These are phyloP conservation scores for Geopemphigus sp. DNA, from an alignment of 1,140 invertebrate genomes.

Conservation along the genomic window DNA sequence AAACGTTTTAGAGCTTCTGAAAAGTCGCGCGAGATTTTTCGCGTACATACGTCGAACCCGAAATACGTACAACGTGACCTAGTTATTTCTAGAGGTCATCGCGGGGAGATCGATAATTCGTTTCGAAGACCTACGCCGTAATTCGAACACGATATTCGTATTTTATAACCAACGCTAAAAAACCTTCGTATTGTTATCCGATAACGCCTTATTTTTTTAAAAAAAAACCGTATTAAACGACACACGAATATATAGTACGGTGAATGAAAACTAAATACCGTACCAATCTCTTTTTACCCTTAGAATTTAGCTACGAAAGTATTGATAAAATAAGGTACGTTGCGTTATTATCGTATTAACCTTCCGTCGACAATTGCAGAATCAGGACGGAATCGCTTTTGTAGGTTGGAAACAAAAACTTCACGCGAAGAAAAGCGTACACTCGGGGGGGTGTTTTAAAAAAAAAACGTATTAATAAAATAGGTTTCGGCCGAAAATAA, in stretches of 20 bases:
- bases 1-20: not conserved
- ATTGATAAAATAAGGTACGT: too few relatives aligned
- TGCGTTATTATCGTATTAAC: too few relatives aligned
- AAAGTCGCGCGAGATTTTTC: not conserved
- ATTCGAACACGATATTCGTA: not conserved
- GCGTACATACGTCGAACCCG: not conserved
- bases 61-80: conserved; percentile 2
- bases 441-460: too few relatives aligned
- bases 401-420: too few relatives aligned
- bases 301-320: too few relatives aligned
- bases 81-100: conserved; percentile 23
- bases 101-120: conserved; percentile 19
- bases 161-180: not conserved
- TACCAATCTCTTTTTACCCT: too few relatives aligned
- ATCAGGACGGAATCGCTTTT: too few relatives aligned
- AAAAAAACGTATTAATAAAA: too few relatives aligned
- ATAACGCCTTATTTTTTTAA: not conserved
- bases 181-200: not conserved
- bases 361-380: too few relatives aligned
- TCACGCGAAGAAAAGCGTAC: too few relatives aligned
- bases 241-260: not conserved
- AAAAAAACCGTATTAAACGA: not conserved
- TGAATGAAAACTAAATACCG: too few relatives aligned
- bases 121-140: conserved; percentile 16
- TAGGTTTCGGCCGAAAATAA: too few relatives aligned